phyloP scores from a whole-genome alignment of 2,797 vertebrate genomes.

The Urosaurus nigricauda region DNA sequence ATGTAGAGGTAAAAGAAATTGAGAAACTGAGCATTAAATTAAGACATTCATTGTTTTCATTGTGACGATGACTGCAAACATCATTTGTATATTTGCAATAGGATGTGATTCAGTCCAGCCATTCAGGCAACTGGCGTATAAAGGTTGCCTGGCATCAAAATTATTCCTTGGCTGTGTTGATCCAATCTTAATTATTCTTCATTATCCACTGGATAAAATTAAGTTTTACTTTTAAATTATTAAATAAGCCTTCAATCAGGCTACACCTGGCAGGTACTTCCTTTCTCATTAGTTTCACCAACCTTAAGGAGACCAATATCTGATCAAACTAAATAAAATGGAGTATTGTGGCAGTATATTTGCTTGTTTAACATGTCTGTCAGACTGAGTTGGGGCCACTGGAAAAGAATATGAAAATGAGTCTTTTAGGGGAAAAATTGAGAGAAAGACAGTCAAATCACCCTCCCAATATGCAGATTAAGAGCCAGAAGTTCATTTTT shows the following conservation, averaged over 20 bases:
- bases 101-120: neutral
- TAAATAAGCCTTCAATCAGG: conserved; percentile 15
- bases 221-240: conserved; percentile 21
- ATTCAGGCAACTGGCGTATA: neutral
- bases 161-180: neutral
- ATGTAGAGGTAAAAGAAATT: conserved; percentile 25
- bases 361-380: neutral
- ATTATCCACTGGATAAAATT: conserved; percentile 17
- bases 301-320: neutral
- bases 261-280: conserved; percentile 10
- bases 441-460: neutral
- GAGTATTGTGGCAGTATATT: neutral
- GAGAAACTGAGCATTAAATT: neutral
- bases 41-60: conserved; percentile 25
- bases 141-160: neutral
- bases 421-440: neutral
- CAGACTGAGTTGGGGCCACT: neutral
- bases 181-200: conserved; percentile 17
- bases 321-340: neutral
- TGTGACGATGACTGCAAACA: neutral
- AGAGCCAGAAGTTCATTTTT: neutral
- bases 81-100: neutral
- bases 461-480: neutral
- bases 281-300: neutral
- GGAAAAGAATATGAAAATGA: neutral